Evolutionary conservation across 92 coral and sea anemone species (phyloP).

Genomic region (Actinernus sp.): DNA sequence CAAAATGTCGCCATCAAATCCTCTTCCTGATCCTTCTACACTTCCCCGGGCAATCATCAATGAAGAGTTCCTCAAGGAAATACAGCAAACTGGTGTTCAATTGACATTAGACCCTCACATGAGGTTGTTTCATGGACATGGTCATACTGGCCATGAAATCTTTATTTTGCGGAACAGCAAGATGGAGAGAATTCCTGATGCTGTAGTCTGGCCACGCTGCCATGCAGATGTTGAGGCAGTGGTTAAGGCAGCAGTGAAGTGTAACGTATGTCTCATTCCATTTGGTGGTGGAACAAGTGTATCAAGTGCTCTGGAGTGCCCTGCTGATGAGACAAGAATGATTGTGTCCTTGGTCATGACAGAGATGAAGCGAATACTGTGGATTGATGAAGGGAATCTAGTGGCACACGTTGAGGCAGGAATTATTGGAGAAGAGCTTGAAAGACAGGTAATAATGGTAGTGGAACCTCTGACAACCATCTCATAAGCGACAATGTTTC

Average conservation of each 20-base stretch:
- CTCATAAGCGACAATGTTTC: no score
- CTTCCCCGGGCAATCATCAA: constrained; percentile 82
- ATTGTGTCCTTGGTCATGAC: constrained; percentile 96
- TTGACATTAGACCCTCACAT: constrained; percentile 80
- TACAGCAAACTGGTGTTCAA: constrained; percentile 65
- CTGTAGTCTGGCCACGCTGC: constrained; percentile 94
- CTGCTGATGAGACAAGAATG: constrained; percentile 86
- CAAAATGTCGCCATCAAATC: constrained; percentile 77
- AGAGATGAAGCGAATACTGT: constrained; percentile 89
- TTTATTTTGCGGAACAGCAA: constrained; percentile 90
- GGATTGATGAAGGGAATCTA: constrained; percentile 95
- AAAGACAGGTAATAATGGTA: constrained; percentile 79
- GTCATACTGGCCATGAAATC: constrained; percentile 94
- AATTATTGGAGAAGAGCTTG: constrained; percentile 94
- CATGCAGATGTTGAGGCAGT: constrained; percentile 92
- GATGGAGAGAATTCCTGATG: constrained; percentile 89
- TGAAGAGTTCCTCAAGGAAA: constrained; percentile 66
- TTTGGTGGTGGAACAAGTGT: constrained; percentile 99
- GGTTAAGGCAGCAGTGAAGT: constrained; percentile 76
- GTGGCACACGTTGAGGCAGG: constrained; percentile 97
- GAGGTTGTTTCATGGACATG: constrained; percentile 94
- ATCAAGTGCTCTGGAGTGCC: constrained; percentile 95
- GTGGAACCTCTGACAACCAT: no score
- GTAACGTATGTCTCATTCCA: constrained; percentile 94
- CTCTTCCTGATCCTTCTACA: constrained; percentile 81